Evolutionary conservation across 1,140 invertebrate species (phyloP), one percentile per base, ranked within the genome.

Genomic region (Drosophila malerkotliana): DNA sequence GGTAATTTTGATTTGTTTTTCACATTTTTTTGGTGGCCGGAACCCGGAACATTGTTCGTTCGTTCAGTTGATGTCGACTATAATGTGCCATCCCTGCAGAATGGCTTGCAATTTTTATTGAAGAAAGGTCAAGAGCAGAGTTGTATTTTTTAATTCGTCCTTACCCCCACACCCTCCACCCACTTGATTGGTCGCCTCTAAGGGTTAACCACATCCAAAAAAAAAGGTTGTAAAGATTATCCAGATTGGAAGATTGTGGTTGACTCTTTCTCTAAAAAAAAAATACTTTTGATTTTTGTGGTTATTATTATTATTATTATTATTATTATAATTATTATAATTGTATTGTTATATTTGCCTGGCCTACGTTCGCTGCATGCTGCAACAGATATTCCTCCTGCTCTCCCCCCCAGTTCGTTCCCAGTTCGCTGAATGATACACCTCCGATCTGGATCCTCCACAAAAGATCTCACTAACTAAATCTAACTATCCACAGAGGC

Each of bases 31-130:
- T 77, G 68, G 58, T 93, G 76, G 91, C 66, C 66, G 62, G 49
- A 67, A 47, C 49, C 51, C 63, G 67, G 67, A 69, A 57, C 47
- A 56, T 87, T 80, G 26, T 28, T 28, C 26, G 95, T 95, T 74
- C 95, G 95, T 95, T 74, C 95, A 96, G 95, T 95, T 92, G 94
- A 94, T 92, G 94, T 93, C 85, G 95, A 95, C 92, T 96, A 94
- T 94, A 94, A 95, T 93, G 94, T 95, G 92, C 93, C 94, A 92
- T 95, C 95, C 89, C 94, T 96, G 92, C 93, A 94, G 92, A 93
- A 94, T 85, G 95, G 94, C 92, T 94, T 96, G 93, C 94, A 94
- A 91, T 93, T 92, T 92, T 93, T 93, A 82, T 94, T 95, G 92
- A 93, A 95, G 90, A 94, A 96, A 94, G 95, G 95, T 95, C 81